Percentiles rank a stretch among this genome's conserved stretches.
Conservation (phyloP, 1,140 invertebrate species). For the Zaprionus davidi region DNA sequence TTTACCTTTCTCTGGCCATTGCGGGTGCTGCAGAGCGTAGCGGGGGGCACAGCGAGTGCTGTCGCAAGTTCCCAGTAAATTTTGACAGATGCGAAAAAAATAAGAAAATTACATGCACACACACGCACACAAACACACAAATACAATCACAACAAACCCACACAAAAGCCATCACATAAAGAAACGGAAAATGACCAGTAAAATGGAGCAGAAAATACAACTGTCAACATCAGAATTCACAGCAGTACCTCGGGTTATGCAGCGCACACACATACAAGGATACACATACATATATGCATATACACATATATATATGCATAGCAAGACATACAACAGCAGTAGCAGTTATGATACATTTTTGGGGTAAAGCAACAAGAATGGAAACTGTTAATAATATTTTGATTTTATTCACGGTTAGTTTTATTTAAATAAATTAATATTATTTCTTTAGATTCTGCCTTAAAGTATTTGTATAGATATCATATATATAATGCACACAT, state of each 20-base stretch:
- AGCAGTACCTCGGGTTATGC: conserved; percentile 37
- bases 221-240: conserved; percentile 57
- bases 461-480: no score
- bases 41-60: neutral
- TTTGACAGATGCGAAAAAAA: conserved; percentile 56
- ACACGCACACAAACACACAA: neutral
- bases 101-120: conserved; percentile 33
- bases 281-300: conserved; percentile 6
- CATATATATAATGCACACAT: no score
- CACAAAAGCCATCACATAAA: conserved; percentile 29
- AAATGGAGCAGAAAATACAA: conserved; percentile 51
- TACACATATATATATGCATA: neutral
- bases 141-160: neutral
- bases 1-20: conserved; percentile 33
- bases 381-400: neutral
- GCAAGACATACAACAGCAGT: no score
- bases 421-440: neutral
- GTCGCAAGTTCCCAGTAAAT: conserved; percentile 33
- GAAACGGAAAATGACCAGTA: conserved; percentile 33
- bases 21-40: neutral
- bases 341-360: neutral
- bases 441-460: no score
- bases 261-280: conserved; percentile 15
- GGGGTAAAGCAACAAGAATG: neutral
- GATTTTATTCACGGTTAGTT: neutral